These are phyloP conservation scores for Labia minor DNA, from an alignment of 2,888 invertebrate genomes.

Conservation along the genomic window DNA sequence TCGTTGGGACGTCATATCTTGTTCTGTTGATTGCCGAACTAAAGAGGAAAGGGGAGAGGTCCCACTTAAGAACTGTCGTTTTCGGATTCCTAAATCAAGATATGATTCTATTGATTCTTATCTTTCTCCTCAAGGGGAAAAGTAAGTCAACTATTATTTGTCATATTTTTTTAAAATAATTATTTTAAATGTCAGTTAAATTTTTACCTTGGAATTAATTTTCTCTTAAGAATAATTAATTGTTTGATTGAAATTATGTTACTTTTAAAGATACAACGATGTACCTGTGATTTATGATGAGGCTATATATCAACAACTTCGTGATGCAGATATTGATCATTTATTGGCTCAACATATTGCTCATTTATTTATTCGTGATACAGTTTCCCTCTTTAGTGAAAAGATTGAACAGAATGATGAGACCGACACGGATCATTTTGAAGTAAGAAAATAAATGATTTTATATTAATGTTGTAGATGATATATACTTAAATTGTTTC, in stretches of 20 bases:
- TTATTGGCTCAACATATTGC: constrained; percentile 90
- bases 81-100: constrained; percentile 82
- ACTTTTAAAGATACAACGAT: constrained; percentile 73
- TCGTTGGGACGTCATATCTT: constrained; percentile 94
- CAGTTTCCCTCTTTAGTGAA: constrained; percentile 89
- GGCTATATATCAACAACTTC: constrained; percentile 67
- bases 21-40: constrained; percentile 91
- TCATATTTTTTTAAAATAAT: not conserved
- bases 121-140: constrained; percentile 75
- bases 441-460: constrained; percentile 47
- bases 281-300: constrained; percentile 79
- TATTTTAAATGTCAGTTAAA: too few species aligned
- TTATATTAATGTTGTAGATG: not conserved
- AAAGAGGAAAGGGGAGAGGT: constrained; percentile 76
- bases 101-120: constrained; percentile 98
- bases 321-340: constrained; percentile 83
- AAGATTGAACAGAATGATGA: constrained; percentile 87
- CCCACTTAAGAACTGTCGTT: constrained; percentile 61
- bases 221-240: too few species aligned
- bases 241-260: too few species aligned
- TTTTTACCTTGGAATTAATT: too few species aligned
- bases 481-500: constrained; percentile 19
- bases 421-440: constrained; percentile 96
- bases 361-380: constrained; percentile 95
- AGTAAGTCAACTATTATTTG: constrained; percentile 40